Percentiles rank a stretch among this genome's conserved stretches.
Conservation (phyloP, 2,797 vertebrate genomes). For the Myripristis jacobus region DNA sequence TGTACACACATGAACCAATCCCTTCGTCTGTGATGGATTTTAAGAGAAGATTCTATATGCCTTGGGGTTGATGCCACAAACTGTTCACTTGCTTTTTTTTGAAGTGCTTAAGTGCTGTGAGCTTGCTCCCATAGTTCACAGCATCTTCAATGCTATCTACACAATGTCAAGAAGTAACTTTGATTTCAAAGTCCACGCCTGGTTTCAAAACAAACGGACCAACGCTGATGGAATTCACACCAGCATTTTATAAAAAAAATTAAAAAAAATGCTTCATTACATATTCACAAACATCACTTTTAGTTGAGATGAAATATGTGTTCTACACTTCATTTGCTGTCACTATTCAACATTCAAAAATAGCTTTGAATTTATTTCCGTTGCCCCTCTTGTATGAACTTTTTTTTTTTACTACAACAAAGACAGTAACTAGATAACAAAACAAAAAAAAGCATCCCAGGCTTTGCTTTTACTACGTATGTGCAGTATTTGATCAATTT, state of each 20-base stretch:
- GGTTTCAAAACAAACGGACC: conserved; percentile 22
- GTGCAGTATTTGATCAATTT: conserved; percentile 43
- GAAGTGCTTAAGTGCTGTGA: conserved; percentile 52
- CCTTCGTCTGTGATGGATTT: conserved; percentile 53
- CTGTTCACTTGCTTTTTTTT: conserved; percentile 47
- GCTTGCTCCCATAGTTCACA: conserved; percentile 29
- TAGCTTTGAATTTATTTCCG: background rate
- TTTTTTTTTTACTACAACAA: conserved; percentile 3
- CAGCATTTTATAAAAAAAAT: conserved; percentile 61
- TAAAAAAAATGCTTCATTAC: conserved; percentile 11
- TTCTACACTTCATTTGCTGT: background rate
- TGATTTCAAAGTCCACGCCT: conserved; percentile 15
- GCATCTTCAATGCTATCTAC: conserved; percentile 22
- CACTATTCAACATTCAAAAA: conserved; percentile 16
- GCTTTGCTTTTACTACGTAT: conserved; percentile 27
- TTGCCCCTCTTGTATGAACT: conserved; percentile 3
- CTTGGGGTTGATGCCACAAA: conserved; percentile 50
- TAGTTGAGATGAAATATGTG: background rate
- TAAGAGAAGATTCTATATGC: conserved; percentile 55
- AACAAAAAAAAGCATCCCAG: background rate
- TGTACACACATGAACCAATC: conserved; percentile 25
- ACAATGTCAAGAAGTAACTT: conserved; percentile 15
- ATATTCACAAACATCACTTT: conserved; percentile 26
- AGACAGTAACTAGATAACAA: conserved; percentile 8
- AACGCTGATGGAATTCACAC: conserved; percentile 29